phyloP scores from a whole-genome alignment of 2,888 invertebrate genomes.

The Phytoseiulus persimilis region DNA sequence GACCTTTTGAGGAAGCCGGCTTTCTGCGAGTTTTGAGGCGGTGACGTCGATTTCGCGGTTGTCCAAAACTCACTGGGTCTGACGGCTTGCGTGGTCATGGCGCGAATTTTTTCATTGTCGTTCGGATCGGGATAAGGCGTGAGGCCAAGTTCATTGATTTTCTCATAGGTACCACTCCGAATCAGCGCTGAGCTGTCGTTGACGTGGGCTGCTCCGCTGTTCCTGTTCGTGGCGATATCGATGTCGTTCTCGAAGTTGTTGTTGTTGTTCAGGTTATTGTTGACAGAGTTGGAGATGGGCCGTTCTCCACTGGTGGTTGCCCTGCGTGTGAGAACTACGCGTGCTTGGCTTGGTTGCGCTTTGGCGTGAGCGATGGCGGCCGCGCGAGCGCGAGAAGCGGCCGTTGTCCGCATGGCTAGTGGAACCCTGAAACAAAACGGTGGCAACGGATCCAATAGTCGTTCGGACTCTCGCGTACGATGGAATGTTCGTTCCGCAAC shows the following conservation, averaged over 20 bases:
- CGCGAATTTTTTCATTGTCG: background rate
- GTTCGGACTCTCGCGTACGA: too few species aligned
- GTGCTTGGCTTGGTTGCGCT: conserved; percentile 22
- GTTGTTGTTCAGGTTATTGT: background rate
- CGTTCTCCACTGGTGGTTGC: background rate
- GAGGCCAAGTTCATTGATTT: conserved; percentile 13
- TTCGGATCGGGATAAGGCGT: background rate
- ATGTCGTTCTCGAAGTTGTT: background rate
- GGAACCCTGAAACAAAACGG: conserved; percentile 16
- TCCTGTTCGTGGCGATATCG: background rate
- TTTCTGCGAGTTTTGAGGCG: background rate
- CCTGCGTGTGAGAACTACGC: conserved; percentile 7
- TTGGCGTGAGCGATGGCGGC: conserved; percentile 24
- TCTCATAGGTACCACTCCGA: conserved; percentile 35
- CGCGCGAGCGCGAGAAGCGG: conserved; percentile 26
- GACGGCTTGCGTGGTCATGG: background rate
- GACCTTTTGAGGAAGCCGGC: conserved; percentile 12
- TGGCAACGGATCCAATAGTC: too few species aligned
- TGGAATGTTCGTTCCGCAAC: too few species aligned
- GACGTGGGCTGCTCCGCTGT: background rate
- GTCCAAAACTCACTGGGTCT: conserved; percentile 28
- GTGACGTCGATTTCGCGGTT: background rate
- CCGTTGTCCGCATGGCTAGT: conserved; percentile 24
- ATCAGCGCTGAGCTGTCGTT: conserved; percentile 14
- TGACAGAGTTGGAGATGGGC: background rate